phyloP scores from a whole-genome alignment of 1,140 invertebrate species.

The Hyposmocoma kahamanoa region DNA sequence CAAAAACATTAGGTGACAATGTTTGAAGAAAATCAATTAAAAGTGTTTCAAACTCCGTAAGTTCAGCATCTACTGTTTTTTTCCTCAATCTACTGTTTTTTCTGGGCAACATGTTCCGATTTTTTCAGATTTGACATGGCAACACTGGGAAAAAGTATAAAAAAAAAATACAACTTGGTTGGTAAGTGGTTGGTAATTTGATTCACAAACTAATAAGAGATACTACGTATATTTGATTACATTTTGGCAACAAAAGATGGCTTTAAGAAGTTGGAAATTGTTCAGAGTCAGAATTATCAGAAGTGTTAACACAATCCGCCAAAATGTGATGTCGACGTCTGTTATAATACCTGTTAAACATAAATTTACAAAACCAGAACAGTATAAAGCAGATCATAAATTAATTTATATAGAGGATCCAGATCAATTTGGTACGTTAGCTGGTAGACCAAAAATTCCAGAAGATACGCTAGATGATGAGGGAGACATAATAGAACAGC shows the following conservation, averaged over 20 bases:
- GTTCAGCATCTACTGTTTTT: too few relatives aligned
- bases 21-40: too few relatives aligned
- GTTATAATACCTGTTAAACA: not conserved
- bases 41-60: too few relatives aligned
- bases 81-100: too few relatives aligned
- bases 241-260: not conserved
- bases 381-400: slow-evolving; percentile 39
- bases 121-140: too few relatives aligned
- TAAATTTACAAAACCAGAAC: not conserved
- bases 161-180: too few relatives aligned
- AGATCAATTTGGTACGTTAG: slow-evolving; percentile 69
- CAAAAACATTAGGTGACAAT: too few relatives aligned
- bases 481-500: slow-evolving; percentile 74
- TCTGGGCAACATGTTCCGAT: too few relatives aligned
- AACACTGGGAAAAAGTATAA: too few relatives aligned
- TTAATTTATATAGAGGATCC: slow-evolving; percentile 62
- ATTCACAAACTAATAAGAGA: too few relatives aligned
- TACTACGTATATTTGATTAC: too few relatives aligned
- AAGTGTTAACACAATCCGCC: not conserved
- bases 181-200: too few relatives aligned
- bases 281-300: not conserved
- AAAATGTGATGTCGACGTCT: not conserved
- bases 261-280: not conserved
- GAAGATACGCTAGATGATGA: slow-evolving; percentile 51
- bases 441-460: slow-evolving; percentile 15